phyloP scores from a whole-genome alignment of 2,888 invertebrate species.

The Amiota communis region DNA sequence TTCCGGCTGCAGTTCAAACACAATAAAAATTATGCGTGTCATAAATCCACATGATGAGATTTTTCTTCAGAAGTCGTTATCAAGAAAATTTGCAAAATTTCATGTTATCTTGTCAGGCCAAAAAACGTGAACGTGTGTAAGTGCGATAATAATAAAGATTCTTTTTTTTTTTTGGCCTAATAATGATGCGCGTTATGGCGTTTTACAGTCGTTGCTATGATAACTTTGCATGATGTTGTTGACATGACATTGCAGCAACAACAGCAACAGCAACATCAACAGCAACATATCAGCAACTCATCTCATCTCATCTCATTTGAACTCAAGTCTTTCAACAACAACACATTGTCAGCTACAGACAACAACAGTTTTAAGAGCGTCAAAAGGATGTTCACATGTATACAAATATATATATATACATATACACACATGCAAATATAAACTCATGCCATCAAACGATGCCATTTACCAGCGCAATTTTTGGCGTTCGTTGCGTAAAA shows the following conservation, averaged over 20 bases:
- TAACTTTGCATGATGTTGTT: conserved; percentile 61
- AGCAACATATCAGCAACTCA: background rate
- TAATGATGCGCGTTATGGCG: conserved; percentile 65
- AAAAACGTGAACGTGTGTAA: conserved; percentile 28
- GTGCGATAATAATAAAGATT: conserved; percentile 59
- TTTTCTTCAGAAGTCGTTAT: conserved; percentile 60
- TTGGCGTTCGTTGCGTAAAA: conserved; percentile 44
- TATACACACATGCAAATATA: background rate
- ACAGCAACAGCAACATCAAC: background rate
- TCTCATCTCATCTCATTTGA: background rate
- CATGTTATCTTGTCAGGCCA: background rate
- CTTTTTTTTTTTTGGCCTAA: conserved; percentile 56
- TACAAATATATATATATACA: background rate
- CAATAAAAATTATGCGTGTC: conserved; percentile 67
- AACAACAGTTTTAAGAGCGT: too few species aligned
- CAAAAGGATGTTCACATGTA: background rate
- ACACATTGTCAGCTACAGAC: conserved; percentile 9
- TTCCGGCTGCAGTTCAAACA: conserved; percentile 59
- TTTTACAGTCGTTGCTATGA: conserved; percentile 45
- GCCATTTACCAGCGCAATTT: conserved; percentile 22
- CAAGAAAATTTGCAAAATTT: conserved; percentile 27
- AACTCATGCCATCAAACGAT: background rate
- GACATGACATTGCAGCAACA: conserved; percentile 48
- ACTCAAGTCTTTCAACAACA: background rate
- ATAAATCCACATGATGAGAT: conserved; percentile 68